These are phyloP conservation scores for Anguilla megastoma DNA, from an alignment of 2,797 vertebrate genomes.

Conservation along the genomic window DNA sequence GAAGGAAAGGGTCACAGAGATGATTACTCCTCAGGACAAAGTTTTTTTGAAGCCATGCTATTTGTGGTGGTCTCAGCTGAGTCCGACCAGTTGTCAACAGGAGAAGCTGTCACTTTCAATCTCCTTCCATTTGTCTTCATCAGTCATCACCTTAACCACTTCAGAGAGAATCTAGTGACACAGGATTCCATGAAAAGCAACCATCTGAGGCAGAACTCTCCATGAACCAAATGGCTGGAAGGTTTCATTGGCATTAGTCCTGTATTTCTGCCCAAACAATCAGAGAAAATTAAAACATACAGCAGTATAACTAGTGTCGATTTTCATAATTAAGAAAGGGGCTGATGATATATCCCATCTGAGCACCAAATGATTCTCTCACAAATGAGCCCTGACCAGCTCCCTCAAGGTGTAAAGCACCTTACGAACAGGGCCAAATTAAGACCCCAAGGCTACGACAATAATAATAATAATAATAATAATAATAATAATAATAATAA, in stretches of 20 bases:
- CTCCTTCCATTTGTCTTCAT: constrained; percentile 6
- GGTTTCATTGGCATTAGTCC: background rate
- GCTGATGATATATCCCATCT: too few relatives aligned
- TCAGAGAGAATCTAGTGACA: background rate
- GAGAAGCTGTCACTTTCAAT: constrained; percentile 4
- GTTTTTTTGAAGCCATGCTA: background rate
- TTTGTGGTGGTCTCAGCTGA: background rate
- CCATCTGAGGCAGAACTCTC: background rate
- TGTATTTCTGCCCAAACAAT: background rate
- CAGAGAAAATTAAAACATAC: background rate
- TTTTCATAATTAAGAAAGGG: too few relatives aligned
- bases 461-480: too few relatives aligned
- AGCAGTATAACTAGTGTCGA: background rate
- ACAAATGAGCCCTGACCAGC: too few relatives aligned
- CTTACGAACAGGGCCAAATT: too few relatives aligned
- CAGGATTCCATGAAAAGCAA: background rate
- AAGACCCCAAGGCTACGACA: too few relatives aligned
- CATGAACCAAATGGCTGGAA: background rate
- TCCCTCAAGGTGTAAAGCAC: too few relatives aligned
- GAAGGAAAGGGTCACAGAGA: background rate
- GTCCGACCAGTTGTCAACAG: background rate
- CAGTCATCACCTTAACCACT: background rate
- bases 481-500: too few relatives aligned
- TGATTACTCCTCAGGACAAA: background rate
- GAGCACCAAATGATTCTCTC: too few relatives aligned